phyloP scores from a whole-genome alignment of 2,888 invertebrate genomes.

The Germaria angustata region DNA sequence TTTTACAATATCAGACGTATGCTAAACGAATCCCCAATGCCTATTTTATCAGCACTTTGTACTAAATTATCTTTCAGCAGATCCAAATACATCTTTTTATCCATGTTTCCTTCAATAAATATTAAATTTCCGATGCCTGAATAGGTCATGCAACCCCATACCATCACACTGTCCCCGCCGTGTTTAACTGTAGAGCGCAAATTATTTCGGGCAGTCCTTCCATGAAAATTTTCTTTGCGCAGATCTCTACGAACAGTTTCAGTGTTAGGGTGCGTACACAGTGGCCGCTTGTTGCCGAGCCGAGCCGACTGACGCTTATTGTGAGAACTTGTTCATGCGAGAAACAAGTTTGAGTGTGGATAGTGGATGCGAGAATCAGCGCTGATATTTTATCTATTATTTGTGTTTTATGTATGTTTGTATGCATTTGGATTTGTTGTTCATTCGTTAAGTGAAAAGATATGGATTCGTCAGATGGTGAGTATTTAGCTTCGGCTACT shows the following conservation, averaged over 20 bases:
- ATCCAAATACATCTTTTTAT: slow-evolving; percentile 19
- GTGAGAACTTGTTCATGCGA: too few relatives aligned
- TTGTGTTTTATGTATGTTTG: too few relatives aligned
- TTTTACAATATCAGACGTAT: slow-evolving; percentile 14
- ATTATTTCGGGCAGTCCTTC: background rate
- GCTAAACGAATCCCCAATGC: slow-evolving; percentile 27
- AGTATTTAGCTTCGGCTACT: too few relatives aligned
- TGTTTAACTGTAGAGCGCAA: background rate
- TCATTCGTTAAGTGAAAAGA: too few relatives aligned
- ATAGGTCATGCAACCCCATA: background rate
- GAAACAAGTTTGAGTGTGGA: too few relatives aligned
- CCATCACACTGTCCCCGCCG: slow-evolving; percentile 15
- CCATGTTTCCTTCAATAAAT: slow-evolving; percentile 35
- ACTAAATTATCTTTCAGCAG: slow-evolving; percentile 17
- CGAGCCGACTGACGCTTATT: too few relatives aligned
- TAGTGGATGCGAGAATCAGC: too few relatives aligned
- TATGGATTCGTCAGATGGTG: too few relatives aligned
- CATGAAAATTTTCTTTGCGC: slow-evolving; percentile 14
- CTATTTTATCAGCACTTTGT: slow-evolving; percentile 7
- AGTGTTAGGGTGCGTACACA: background rate
- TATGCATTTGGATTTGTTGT: too few relatives aligned
- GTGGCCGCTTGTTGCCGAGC: too few relatives aligned
- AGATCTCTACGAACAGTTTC: slow-evolving; percentile 29
- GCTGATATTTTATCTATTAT: too few relatives aligned
- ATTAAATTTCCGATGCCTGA: slow-evolving; percentile 10